Evolutionary conservation across 2,113 vertebrate genomes (phyloP).

Genomic region (Mesocricetus auratus): DNA sequence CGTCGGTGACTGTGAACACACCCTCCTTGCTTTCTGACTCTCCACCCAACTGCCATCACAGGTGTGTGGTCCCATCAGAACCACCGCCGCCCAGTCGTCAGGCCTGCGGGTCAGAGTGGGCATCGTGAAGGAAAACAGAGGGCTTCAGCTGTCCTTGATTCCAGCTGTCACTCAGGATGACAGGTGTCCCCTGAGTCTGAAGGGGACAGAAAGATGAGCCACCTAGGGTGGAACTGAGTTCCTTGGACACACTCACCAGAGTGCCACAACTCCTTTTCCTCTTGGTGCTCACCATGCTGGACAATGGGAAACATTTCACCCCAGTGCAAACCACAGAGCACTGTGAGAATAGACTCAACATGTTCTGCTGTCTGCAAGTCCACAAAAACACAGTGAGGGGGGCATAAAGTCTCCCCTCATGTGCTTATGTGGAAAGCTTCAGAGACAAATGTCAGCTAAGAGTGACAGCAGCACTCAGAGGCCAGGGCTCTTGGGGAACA

Average conservation of each 20-base stretch:
- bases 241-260: rapidly evolving
- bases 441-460: not conserved
- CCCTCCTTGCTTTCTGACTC: not conserved
- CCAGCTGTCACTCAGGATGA: no score
- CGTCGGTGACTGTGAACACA: not conserved
- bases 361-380: not conserved
- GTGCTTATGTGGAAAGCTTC: not conserved
- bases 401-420: rapidly evolving
- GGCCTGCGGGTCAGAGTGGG: not conserved
- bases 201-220: not conserved
- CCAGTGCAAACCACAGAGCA: not conserved
- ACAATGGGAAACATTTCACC: not conserved
- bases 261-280: not conserved
- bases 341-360: not conserved
- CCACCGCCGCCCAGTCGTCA: not conserved
- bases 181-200: not conserved
- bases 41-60: not conserved
- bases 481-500: not conserved
- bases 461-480: not conserved
- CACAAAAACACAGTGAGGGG: rapidly evolving
- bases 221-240: not conserved
- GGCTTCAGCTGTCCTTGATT: not conserved
- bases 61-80: not conserved
- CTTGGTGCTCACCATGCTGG: not conserved
- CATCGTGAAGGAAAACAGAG: not conserved